phyloP scores from a whole-genome alignment of 2,113 vertebrate species.

The Cnemophilus loriae region DNA sequence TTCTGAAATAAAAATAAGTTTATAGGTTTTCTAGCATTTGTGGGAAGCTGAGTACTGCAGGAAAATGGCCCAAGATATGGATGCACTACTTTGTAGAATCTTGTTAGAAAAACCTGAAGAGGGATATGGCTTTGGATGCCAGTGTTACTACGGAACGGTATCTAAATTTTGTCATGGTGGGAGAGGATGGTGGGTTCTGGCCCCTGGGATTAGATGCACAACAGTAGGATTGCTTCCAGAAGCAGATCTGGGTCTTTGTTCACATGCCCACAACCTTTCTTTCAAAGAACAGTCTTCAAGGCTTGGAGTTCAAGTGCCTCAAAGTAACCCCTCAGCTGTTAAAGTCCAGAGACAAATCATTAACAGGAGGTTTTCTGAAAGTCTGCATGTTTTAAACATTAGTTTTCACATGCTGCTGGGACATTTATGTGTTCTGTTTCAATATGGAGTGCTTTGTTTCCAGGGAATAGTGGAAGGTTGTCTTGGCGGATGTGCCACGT shows the following conservation, averaged over 20 bases:
- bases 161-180: not conserved
- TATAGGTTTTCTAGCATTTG: not conserved
- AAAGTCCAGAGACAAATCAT: not conserved
- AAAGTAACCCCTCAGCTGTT: not conserved
- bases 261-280: not conserved
- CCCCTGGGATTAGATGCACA: not conserved
- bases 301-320: not conserved
- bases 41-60: not conserved
- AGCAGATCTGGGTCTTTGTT: not conserved
- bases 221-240: not conserved
- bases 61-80: not conserved
- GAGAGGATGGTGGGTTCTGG: not conserved
- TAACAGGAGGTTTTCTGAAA: not conserved
- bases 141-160: not conserved
- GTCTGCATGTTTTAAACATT: not conserved
- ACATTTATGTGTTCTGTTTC: not conserved
- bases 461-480: not conserved
- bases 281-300: not conserved
- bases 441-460: not conserved
- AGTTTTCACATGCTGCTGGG: not conserved
- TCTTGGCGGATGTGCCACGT: not conserved
- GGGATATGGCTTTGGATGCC: not conserved
- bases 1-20: not conserved
- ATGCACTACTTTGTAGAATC: not conserved
- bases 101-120: accelerated